Evolutionary conservation across 2,888 invertebrate species (phyloP).

Genomic region (Protonemura montana): DNA sequence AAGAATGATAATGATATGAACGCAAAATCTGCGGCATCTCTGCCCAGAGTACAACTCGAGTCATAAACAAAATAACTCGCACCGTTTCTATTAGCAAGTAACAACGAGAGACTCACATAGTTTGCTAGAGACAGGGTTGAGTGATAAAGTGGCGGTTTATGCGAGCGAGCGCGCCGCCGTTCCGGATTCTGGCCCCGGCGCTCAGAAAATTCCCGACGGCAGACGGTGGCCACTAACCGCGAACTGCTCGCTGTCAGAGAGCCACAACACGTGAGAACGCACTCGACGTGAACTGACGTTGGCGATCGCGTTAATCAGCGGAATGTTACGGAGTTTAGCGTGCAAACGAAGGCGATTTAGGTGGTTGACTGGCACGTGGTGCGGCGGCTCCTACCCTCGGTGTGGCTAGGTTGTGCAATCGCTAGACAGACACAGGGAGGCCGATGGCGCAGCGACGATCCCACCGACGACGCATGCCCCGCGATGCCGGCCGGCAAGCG

Average conservation of each 20-base stretch:
- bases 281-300: not conserved
- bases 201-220: not conserved
- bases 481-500: not conserved
- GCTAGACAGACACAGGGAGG: not conserved
- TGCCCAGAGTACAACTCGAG: not conserved
- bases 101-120: not conserved
- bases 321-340: not conserved
- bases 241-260: not conserved
- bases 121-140: not conserved
- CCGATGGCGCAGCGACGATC: not conserved
- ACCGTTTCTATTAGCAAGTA: not conserved
- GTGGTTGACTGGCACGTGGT: not conserved
- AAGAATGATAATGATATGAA: not conserved
- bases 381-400: not conserved
- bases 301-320: not conserved
- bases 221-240: not conserved
- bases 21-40: not conserved
- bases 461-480: not conserved
- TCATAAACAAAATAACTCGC: not conserved
- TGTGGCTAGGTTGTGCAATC: not conserved
- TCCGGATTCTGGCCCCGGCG: not conserved
- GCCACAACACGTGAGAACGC: not conserved
- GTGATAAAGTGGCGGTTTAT: no score
- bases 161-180: no score
- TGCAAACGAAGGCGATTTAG: not conserved